A percentile compares a stretch with the other conserved stretches of the same genome.
Conservation (phyloP, 2,797 vertebrate species). For the Protonibea diacanthus region DNA sequence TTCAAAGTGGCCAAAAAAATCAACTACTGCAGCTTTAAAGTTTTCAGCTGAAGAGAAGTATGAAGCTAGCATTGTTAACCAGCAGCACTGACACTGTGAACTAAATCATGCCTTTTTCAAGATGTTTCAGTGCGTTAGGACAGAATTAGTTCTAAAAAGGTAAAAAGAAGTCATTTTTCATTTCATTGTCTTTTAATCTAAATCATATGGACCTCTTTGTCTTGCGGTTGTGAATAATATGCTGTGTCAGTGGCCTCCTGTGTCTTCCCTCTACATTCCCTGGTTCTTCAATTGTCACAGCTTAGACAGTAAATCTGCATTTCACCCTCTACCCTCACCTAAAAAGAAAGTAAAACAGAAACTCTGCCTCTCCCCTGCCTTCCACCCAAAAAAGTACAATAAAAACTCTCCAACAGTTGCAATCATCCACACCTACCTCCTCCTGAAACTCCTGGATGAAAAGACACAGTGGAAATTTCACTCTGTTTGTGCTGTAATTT, state of each 20-base stretch:
- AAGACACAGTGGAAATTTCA: constrained; percentile 78
- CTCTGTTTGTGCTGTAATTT: constrained; percentile 78
- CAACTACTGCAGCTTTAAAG: constrained; percentile 7
- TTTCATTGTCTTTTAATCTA: constrained; percentile 61
- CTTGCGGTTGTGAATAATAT: constrained; percentile 55
- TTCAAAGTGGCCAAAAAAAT: neutral
- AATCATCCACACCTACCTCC: constrained; percentile 73
- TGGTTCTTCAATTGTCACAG: constrained; percentile 72
- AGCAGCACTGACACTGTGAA: neutral
- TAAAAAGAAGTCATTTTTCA: constrained; percentile 50
- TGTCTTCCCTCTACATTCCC: constrained; percentile 41
- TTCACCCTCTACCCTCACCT: constrained; percentile 63
- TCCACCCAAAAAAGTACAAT: constrained; percentile 45
- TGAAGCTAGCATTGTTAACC: neutral
- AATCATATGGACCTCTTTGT: constrained; percentile 54
- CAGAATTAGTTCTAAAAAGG: constrained; percentile 43
- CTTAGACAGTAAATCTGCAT: constrained; percentile 71
- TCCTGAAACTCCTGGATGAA: constrained; percentile 69
- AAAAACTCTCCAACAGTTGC: constrained; percentile 61
- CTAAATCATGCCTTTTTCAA: constrained; percentile 6
- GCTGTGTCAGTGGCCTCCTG: constrained; percentile 73
- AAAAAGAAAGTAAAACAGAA: constrained; percentile 18
- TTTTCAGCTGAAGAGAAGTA: constrained; percentile 7
- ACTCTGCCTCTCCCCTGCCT: constrained; percentile 38
- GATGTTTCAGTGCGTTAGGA: constrained; percentile 12